Percentiles rank a stretch among this genome's conserved stretches.
phyloP scores from a whole-genome alignment of 92 coral and sea anemone species.

The Scolanthus callimorphus region DNA sequence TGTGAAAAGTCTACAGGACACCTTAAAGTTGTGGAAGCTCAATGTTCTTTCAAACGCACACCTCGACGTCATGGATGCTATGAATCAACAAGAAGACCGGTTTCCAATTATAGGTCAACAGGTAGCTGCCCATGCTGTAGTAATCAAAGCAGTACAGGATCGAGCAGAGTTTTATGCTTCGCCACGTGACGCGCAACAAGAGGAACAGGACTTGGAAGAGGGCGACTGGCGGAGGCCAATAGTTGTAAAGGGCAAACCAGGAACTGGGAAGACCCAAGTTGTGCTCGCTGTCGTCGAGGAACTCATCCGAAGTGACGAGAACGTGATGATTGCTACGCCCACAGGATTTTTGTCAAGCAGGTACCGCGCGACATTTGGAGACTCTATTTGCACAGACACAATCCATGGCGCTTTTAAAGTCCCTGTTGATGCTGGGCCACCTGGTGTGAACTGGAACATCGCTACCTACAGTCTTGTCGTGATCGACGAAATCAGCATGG shows the following conservation, averaged over 20 bases:
- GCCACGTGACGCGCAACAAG: no score
- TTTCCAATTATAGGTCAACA: background rate
- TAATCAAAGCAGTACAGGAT: no score
- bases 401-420: no score
- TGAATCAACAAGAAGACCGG: no score
- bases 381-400: no score
- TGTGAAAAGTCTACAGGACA: conserved; percentile 3
- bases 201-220: background rate
- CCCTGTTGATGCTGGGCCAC: no score
- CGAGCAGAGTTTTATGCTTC: no score
- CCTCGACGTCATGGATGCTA: background rate
- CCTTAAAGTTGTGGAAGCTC: background rate
- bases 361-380: no score
- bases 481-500: no score
- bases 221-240: background rate
- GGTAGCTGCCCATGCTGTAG: conserved; percentile 4
- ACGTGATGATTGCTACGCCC: conserved; percentile 29
- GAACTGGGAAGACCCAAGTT: conserved; percentile 22
- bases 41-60: background rate
- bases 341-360: conserved; percentile 40
- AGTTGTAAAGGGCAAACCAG: conserved; percentile 13
- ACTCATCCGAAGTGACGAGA: background rate
- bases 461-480: no score
- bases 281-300: background rate
- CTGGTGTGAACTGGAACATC: no score